These are phyloP conservation scores for Leptopilina boulardi DNA, from an alignment of 1,140 invertebrate genomes.

Conservation along the genomic window DNA sequence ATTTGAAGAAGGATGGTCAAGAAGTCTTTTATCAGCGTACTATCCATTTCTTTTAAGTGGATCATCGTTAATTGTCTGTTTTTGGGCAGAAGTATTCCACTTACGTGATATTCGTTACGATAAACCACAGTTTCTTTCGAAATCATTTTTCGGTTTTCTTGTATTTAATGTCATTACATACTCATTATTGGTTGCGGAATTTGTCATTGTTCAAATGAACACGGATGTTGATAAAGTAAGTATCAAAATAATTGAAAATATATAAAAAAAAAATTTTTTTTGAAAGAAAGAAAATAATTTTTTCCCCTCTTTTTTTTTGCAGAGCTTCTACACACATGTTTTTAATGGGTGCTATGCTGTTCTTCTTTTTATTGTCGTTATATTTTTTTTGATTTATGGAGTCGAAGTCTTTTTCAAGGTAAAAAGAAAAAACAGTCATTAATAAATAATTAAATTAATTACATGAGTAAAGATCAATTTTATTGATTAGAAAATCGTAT, in stretches of 20 bases:
- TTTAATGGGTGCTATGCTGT: slow-evolving; percentile 96
- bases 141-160: slow-evolving; percentile 94
- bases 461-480: no score
- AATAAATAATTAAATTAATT: slow-evolving; percentile 12
- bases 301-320: slow-evolving; percentile 69
- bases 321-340: slow-evolving; percentile 87
- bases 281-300: background rate
- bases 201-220: slow-evolving; percentile 83
- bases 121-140: slow-evolving; percentile 92
- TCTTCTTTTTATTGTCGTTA: slow-evolving; percentile 91
- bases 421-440: slow-evolving; percentile 55
- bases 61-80: slow-evolving; percentile 93
- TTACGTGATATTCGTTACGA: slow-evolving; percentile 91
- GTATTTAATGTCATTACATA: slow-evolving; percentile 94
- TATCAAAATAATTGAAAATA: background rate
- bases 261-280: background rate
- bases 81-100: slow-evolving; percentile 97
- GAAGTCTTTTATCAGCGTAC: slow-evolving; percentile 91
- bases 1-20: slow-evolving; percentile 88
- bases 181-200: slow-evolving; percentile 88
- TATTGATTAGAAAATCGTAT: no score
- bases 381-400: slow-evolving; percentile 96
- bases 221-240: slow-evolving; percentile 79
- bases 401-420: slow-evolving; percentile 97
- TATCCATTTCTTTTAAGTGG: slow-evolving; percentile 93